phyloP scores from a whole-genome alignment of 2,888 invertebrate species.

The Melipona bicolor region DNA sequence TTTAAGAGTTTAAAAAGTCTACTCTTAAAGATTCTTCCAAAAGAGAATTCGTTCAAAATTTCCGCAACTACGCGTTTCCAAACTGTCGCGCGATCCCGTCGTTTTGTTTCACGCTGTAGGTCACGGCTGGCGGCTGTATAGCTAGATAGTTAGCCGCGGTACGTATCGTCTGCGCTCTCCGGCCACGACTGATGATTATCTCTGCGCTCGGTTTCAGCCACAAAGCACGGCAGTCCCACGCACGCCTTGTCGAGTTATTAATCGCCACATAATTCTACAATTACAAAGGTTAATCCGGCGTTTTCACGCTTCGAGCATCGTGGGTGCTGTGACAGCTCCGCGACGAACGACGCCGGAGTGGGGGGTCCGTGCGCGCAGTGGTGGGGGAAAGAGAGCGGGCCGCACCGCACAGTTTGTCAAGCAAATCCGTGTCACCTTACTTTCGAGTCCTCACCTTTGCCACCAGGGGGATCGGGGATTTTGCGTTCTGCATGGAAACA shows the following conservation, averaged over 20 bases:
- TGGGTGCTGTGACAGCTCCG: conserved; percentile 66
- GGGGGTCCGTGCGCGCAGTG: not conserved
- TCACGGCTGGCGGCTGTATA: conserved; percentile 12
- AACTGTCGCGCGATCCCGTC: not conserved
- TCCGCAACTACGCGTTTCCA: not conserved
- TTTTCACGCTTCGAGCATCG: conserved; percentile 78
- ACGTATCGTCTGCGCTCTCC: conserved; percentile 68
- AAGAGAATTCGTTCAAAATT: not conserved
- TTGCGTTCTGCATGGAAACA: conserved; percentile 38
- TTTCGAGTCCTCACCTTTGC: conserved; percentile 64
- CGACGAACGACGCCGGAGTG: conserved; percentile 16
- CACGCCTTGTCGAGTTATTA: conserved; percentile 79
- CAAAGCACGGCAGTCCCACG: conserved; percentile 78
- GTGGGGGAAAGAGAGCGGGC: conserved; percentile 37
- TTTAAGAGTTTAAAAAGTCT: not conserved
- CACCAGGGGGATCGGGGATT: conserved; percentile 23
- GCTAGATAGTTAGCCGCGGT: conserved; percentile 41
- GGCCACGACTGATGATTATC: conserved; percentile 80
- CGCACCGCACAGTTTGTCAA: conserved; percentile 48
- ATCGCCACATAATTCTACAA: conserved; percentile 80
- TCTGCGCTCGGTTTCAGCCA: conserved; percentile 78
- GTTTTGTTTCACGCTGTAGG: conserved; percentile 7
- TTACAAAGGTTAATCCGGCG: conserved; percentile 79
- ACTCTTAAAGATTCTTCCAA: not conserved
- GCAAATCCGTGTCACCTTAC: conserved; percentile 68